Evolutionary conservation across 1,140 invertebrate species (phyloP).

Genomic region (Cydia splendana): DNA sequence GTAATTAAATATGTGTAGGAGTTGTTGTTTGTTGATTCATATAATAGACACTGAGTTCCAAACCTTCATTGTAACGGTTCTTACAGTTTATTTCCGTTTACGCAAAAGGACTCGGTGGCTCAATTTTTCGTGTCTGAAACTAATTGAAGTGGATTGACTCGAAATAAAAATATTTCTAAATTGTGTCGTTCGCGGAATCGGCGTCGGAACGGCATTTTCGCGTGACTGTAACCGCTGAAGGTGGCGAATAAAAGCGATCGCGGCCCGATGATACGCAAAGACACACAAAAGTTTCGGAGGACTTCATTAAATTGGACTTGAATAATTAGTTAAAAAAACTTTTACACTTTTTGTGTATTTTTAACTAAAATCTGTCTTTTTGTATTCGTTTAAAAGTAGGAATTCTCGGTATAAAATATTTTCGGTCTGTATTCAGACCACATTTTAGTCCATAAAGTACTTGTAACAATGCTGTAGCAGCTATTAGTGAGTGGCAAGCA

Average conservation of each 20-base stretch:
- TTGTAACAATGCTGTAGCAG: not conserved
- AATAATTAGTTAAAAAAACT: not conserved
- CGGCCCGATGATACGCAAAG: conserved; percentile 30
- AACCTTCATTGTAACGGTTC: conserved; percentile 3
- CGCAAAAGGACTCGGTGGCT: conserved; percentile 35
- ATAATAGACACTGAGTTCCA: not conserved
- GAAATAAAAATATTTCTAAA: conserved; percentile 60
- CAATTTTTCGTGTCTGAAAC: conserved; percentile 49
- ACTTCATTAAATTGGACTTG: conserved; percentile 21
- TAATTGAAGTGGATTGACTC: conserved; percentile 52
- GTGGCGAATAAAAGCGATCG: conserved; percentile 38
- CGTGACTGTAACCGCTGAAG: conserved; percentile 59
- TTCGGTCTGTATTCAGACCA: not conserved
- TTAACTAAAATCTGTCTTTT: not conserved
- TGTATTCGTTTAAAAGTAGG: too few species aligned
- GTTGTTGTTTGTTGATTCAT: not conserved
- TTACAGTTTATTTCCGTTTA: not conserved
- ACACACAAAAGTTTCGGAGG: conserved; percentile 7
- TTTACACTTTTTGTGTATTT: not conserved
- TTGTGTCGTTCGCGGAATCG: conserved; percentile 49
- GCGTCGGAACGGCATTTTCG: conserved; percentile 44
- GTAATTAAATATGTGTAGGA: too few species aligned
- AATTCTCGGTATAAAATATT: not conserved
- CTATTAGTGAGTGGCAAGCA: conserved; percentile 4
- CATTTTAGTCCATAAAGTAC: not conserved